Conservation (phyloP, 30 jellyfish, hydroid and myxozoan genomes). For the Sanderia malayensis region DNA sequence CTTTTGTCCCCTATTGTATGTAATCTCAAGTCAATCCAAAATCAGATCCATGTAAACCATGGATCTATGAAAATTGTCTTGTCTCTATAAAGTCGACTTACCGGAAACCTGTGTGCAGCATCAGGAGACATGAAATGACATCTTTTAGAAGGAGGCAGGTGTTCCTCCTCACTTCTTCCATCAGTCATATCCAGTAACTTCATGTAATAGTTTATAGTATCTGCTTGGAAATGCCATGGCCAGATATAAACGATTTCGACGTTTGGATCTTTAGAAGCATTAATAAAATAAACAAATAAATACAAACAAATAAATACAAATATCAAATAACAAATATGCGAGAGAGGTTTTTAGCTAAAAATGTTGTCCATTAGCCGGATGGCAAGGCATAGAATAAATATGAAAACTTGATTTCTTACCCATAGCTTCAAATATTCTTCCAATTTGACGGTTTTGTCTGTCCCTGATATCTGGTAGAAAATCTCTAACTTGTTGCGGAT, state of each 20-base stretch:
- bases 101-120: constrained; percentile 68
- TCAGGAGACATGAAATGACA: constrained; percentile 64
- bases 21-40: too few species aligned
- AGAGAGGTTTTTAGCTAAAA: too few species aligned
- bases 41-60: too few species aligned
- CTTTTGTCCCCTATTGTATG: too few species aligned
- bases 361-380: too few species aligned
- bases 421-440: constrained; percentile 69
- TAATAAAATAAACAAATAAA: too few species aligned
- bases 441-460: constrained; percentile 78
- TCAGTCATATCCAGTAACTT: constrained; percentile 49
- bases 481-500: constrained; percentile 61
- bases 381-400: too few species aligned
- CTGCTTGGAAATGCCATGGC: constrained; percentile 74
- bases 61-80: too few species aligned
- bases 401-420: too few species aligned
- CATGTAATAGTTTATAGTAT: constrained; percentile 65
- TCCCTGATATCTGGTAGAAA: constrained; percentile 59
- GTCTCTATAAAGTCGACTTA: too few species aligned
- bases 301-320: too few species aligned
- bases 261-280: constrained; percentile 62
- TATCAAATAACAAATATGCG: too few species aligned
- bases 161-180: constrained; percentile 19
- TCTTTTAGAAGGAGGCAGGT: constrained; percentile 52
- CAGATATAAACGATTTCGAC: constrained; percentile 83